Conservation (phyloP, 2,888 invertebrate species). For the Neelides folsomi region DNA sequence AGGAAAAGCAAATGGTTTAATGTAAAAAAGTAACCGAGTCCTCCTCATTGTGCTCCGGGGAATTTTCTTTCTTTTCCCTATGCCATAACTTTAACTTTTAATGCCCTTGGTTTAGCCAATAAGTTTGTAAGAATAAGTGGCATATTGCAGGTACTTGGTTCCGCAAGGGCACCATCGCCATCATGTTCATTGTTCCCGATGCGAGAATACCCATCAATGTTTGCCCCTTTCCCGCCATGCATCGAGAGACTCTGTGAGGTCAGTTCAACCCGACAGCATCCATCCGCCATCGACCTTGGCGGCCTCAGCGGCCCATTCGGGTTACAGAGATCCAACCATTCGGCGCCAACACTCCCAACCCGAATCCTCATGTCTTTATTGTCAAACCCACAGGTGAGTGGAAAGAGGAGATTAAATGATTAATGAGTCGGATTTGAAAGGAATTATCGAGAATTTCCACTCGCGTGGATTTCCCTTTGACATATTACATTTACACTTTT, state of each 20-base stretch:
- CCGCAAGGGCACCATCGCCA: constrained; percentile 19
- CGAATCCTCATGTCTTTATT: constrained; percentile 48
- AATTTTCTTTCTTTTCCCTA: too few relatives aligned
- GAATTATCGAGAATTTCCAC: background rate
- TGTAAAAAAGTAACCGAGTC: too few relatives aligned
- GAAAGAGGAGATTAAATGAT: too few relatives aligned
- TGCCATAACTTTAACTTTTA: too few relatives aligned
- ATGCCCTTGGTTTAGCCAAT: too few relatives aligned
- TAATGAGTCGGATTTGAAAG: constrained; percentile 3
- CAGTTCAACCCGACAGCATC: constrained; percentile 41
- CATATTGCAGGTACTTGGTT: constrained; percentile 15
- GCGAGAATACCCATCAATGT: constrained; percentile 38
- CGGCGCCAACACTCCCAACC: constrained; percentile 80
- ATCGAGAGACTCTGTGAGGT: constrained; percentile 66
- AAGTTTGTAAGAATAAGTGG: too few relatives aligned
- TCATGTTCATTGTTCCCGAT: constrained; percentile 18
- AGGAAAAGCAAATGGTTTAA: too few relatives aligned
- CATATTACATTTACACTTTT: background rate
- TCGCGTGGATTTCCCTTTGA: constrained; percentile 1
- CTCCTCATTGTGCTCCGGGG: too few relatives aligned
- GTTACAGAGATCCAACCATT: constrained; percentile 52
- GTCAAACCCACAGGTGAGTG: constrained; percentile 44
- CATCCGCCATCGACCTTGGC: constrained; percentile 33
- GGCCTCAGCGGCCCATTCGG: constrained; percentile 13
- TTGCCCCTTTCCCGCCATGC: constrained; percentile 58